Conservation (phyloP, 2,888 invertebrate species). For the Noctua janthe region DNA sequence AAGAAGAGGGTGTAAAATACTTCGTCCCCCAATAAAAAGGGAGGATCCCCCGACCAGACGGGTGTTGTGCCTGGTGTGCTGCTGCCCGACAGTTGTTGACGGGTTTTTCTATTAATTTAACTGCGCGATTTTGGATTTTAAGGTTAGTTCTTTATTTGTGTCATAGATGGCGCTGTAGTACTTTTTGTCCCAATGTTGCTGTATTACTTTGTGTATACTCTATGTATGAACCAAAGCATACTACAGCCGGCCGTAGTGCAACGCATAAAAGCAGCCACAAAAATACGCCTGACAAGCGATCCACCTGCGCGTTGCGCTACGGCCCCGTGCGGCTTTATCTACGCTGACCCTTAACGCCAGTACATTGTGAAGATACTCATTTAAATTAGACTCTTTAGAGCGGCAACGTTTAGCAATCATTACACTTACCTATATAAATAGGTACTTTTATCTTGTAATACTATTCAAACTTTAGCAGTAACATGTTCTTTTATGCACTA, state of each 20-base stretch:
- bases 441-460: background rate
- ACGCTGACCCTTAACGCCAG: background rate
- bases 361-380: background rate
- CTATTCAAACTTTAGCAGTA: constrained; percentile 19
- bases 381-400: background rate
- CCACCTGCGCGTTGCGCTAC: background rate
- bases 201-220: too few species aligned
- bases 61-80: too few species aligned
- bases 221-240: background rate
- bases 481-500: background rate
- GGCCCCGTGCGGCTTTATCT: background rate
- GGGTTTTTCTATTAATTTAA: too few species aligned
- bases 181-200: too few species aligned
- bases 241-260: background rate
- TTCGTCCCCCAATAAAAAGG: too few species aligned
- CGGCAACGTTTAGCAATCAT: background rate
- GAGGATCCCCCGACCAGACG: too few species aligned
- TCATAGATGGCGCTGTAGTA: too few species aligned
- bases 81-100: too few species aligned
- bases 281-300: background rate
- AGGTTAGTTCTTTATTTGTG: too few species aligned
- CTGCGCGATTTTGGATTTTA: too few species aligned
- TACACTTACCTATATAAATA: background rate
- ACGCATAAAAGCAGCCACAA: background rate
- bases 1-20: background rate